Conservation (phyloP, 1,140 invertebrate species). For the Danaus melanippus region DNA sequence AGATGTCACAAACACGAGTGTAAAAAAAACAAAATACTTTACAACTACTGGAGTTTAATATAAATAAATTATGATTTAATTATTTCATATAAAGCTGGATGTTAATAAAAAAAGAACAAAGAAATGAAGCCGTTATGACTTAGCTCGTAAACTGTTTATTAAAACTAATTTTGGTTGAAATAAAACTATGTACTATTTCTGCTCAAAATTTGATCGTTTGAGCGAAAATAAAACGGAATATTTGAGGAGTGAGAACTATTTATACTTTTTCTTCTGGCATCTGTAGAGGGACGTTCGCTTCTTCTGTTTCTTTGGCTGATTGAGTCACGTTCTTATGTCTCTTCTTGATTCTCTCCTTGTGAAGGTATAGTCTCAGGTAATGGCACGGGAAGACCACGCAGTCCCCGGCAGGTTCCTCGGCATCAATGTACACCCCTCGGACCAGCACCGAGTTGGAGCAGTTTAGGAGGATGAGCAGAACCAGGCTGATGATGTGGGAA, state of each 20-base stretch:
- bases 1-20: no score
- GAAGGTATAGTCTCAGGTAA: constrained; percentile 84
- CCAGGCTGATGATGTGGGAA: constrained; percentile 80
- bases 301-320: constrained; percentile 43
- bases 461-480: constrained; percentile 84
- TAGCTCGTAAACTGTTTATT: no score
- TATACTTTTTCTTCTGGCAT: constrained; percentile 57
- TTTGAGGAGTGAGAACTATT: background rate
- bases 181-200: no score
- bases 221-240: no score
- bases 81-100: no score
- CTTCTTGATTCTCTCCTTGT: constrained; percentile 76
- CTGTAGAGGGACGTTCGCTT: constrained; percentile 51
- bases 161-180: no score
- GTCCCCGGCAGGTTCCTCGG: constrained; percentile 83
- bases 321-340: constrained; percentile 58
- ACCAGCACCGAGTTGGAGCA: constrained; percentile 88
- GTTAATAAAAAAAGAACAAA: no score
- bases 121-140: no score
- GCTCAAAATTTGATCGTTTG: no score
- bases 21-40: no score
- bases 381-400: constrained; percentile 87
- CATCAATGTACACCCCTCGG: constrained; percentile 87
- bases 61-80: no score
- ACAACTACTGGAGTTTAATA: no score